A percentile compares a stretch with the other conserved stretches of the same genome.
phyloP scores from a whole-genome alignment of 2,888 invertebrate genomes.

The Odontocerum albicorne region DNA sequence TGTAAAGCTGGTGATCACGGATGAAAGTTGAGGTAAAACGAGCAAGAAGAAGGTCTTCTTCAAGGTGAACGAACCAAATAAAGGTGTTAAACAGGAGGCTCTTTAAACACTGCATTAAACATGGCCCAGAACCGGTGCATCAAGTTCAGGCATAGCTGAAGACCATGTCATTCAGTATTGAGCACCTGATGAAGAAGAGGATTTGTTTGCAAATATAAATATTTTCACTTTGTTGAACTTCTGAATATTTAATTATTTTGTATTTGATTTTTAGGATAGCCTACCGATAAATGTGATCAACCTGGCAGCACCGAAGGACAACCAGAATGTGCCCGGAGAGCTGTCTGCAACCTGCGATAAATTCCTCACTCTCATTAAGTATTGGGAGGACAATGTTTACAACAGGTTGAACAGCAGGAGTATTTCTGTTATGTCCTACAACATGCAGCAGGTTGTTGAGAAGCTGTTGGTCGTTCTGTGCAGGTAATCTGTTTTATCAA shows the following conservation, averaged over 20 bases:
- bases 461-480: constrained; percentile 48
- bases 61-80: too few species aligned
- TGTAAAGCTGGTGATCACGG: too few species aligned
- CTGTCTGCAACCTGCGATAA: constrained; percentile 51
- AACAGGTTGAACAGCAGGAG: constrained; percentile 16
- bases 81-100: too few species aligned
- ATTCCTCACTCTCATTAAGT: constrained; percentile 50
- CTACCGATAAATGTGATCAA: constrained; percentile 48
- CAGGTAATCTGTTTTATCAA: constrained; percentile 42
- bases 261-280: constrained; percentile 45
- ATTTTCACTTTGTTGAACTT: background rate
- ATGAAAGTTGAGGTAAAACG: too few species aligned
- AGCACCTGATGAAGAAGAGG: too few species aligned
- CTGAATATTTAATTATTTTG: too few species aligned
- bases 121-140: too few species aligned
- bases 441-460: constrained; percentile 41
- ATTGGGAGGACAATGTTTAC: constrained; percentile 52
- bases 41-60: too few species aligned
- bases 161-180: too few species aligned
- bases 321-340: constrained; percentile 39
- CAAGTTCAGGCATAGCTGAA: too few species aligned
- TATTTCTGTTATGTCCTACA: constrained; percentile 24
- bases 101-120: too few species aligned
- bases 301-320: constrained; percentile 41
- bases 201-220: too few species aligned